Evolutionary conservation across 2,888 invertebrate genomes (phyloP).

Genomic region (Cryptops parisi): DNA sequence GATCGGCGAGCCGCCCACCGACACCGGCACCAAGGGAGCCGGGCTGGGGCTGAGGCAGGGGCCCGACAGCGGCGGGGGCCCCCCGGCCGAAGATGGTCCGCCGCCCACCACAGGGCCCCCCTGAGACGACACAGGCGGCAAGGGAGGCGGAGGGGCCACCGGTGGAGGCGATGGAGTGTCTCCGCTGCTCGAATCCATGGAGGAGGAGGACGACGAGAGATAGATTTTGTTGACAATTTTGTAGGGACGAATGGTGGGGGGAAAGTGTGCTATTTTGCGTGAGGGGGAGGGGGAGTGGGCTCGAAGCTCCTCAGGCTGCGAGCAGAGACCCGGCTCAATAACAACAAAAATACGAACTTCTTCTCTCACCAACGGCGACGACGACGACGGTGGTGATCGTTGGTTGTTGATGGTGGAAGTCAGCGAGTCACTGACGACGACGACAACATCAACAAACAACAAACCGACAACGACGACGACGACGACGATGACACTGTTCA

Average conservation of each 20-base stretch:
- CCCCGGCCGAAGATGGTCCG: not conserved
- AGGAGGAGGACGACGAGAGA: not conserved
- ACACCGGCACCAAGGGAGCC: not conserved
- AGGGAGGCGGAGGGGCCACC: conserved; percentile 14
- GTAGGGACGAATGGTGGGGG: conserved; percentile 1
- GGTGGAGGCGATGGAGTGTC: conserved; percentile 18
- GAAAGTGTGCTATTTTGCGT: not conserved
- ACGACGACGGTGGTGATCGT: no score
- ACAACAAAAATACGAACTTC: not conserved
- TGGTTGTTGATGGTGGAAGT: no score
- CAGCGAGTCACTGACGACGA: no score
- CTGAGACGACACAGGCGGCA: conserved; percentile 31
- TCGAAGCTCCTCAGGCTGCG: not conserved
- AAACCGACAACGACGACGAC: no score
- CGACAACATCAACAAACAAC: no score
- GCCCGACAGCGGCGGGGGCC: conserved; percentile 7
- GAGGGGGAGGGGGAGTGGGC: not conserved
- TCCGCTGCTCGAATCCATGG: conserved; percentile 15
- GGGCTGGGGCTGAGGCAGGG: conserved; percentile 11
- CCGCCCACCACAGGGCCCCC: not conserved
- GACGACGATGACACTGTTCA: no score
- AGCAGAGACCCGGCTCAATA: not conserved
- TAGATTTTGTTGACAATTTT: no score
- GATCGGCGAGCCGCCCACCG: conserved; percentile 6
- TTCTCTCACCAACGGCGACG: not conserved